Evolutionary conservation across 2,113 vertebrate species (phyloP).

Genomic region (Stegastes partitus): DNA sequence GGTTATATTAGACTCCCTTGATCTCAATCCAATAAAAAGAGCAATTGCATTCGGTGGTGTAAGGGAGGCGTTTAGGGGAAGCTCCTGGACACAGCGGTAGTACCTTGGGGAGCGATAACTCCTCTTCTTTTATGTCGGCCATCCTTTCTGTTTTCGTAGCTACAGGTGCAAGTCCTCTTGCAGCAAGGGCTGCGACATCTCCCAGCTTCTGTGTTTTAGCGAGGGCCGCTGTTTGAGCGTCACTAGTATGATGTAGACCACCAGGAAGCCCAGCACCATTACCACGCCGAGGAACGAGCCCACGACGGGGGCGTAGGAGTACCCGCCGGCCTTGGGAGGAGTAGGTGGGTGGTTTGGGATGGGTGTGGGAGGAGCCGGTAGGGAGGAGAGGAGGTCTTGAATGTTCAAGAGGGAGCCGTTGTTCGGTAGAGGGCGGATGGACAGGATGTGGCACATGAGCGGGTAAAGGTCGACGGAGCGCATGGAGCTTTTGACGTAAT

Average conservation of each 20-base stretch:
- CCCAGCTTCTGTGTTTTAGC: conserved; percentile 81
- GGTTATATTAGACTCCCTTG: conserved; percentile 15
- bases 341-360: neutral
- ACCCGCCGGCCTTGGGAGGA: conserved; percentile 43
- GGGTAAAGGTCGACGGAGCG: conserved; percentile 91
- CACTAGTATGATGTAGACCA: conserved; percentile 87
- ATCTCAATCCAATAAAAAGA: conserved; percentile 34
- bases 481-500: conserved; percentile 86
- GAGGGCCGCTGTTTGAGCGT: conserved; percentile 84
- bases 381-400: conserved; percentile 83
- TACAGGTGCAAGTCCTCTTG: conserved; percentile 84
- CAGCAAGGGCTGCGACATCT: conserved; percentile 91
- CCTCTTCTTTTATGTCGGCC: conserved; percentile 54
- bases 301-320: conserved; percentile 82
- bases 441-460: conserved; percentile 91
- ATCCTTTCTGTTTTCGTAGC: conserved; percentile 14
- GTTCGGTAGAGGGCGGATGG: conserved; percentile 85
- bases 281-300: conserved; percentile 86
- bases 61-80: conserved; percentile 40
- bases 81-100: conserved; percentile 58
- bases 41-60: conserved; percentile 1
- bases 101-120: conserved; percentile 63
- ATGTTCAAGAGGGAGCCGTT: conserved; percentile 89
- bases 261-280: conserved; percentile 88
- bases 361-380: conserved; percentile 6